phyloP scores from a whole-genome alignment of 2,888 invertebrate species.

The Panorpa germanica region DNA sequence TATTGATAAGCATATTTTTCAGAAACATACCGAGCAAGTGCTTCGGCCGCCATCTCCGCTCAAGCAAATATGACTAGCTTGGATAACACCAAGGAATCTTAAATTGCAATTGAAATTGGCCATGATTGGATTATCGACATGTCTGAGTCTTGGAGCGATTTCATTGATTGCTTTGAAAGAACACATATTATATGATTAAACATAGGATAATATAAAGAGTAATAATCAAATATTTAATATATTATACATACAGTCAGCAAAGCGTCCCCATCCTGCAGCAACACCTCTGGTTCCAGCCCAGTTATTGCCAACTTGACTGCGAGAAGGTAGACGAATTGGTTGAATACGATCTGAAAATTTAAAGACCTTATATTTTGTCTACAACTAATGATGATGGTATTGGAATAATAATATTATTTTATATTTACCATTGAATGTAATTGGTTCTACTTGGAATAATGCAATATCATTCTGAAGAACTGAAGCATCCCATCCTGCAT shows the following conservation, averaged over 20 bases:
- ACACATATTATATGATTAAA: background rate
- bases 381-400: too few relatives aligned
- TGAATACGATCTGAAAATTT: constrained; percentile 23
- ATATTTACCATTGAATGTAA: too few relatives aligned
- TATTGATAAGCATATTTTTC: too few relatives aligned
- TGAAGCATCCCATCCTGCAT: constrained; percentile 22
- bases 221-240: background rate
- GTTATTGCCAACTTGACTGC: constrained; percentile 18
- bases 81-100: constrained; percentile 22
- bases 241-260: constrained; percentile 15
- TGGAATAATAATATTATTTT: too few relatives aligned
- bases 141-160: constrained; percentile 22
- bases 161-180: constrained; percentile 11
- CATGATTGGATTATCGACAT: constrained; percentile 22
- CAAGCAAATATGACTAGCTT: constrained; percentile 25
- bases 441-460: too few relatives aligned
- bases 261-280: constrained; percentile 29
- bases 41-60: constrained; percentile 20
- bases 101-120: constrained; percentile 22
- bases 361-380: constrained; percentile 1
- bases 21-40: constrained; percentile 27
- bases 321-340: constrained; percentile 21
- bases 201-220: background rate
- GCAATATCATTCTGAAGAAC: constrained; percentile 22
- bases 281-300: constrained; percentile 21